These are phyloP conservation scores for Crotalus horridus DNA, from an alignment of 2,113 vertebrate species.

Conservation along the genomic window DNA sequence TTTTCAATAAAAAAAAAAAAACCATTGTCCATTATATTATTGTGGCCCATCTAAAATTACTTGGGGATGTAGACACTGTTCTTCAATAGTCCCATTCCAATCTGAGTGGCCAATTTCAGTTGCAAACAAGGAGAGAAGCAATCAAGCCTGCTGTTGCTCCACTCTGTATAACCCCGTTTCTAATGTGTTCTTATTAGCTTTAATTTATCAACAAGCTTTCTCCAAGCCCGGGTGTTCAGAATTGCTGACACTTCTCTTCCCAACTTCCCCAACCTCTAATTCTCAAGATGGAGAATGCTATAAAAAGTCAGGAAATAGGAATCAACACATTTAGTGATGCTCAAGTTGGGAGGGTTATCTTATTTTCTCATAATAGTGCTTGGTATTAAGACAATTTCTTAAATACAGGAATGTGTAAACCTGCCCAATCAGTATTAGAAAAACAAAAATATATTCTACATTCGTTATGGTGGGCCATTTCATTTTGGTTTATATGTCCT, in stretches of 20 bases:
- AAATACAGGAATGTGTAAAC: neutral
- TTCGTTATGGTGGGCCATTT: neutral
- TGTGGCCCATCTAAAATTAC: neutral
- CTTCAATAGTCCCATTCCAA: neutral
- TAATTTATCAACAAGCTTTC: neutral
- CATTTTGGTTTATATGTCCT: neutral
- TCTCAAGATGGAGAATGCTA: neutral
- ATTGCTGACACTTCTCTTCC: neutral
- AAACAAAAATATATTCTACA: neutral
- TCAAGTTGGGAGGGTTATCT: neutral
- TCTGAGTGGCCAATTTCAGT: neutral
- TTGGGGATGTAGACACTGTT: neutral
- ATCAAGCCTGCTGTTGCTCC: neutral
- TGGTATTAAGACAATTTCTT: neutral
- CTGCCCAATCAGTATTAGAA: neutral
- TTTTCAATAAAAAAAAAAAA: too few species aligned
- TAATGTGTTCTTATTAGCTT: neutral
- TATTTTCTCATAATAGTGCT: neutral
- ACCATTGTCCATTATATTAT: neutral
- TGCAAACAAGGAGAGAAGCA: neutral
- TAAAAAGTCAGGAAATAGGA: neutral
- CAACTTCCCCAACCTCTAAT: neutral
- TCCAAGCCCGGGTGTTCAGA: neutral
- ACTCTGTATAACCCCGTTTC: neutral
- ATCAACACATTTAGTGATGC: neutral